Base-by-base conservation (phyloP, 2,888 invertebrate species). In the Spisula subtruncata region DNA sequence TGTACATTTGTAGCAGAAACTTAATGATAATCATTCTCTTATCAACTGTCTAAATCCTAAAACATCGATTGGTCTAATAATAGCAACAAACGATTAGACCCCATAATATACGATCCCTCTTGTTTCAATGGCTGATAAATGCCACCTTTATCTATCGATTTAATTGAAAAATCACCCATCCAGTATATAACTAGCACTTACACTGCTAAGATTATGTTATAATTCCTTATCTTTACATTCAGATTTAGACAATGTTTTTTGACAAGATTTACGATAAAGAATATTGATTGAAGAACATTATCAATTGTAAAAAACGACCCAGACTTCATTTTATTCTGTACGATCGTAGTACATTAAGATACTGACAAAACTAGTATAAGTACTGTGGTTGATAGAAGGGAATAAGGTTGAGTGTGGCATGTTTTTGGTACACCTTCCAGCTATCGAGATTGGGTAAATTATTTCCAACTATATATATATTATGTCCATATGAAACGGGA, bases 61-160 rank as follows among this genome's bases (percentile, higher is more conserved):
- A 41, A 41, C 2, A 8, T 2, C 41, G 41, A 41, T 41, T 41
- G 41, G 8, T 41, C 41, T 41, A 41, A 41, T 41, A 41, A 5
- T 41, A 8, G 41, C 41, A 41, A 51, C 5, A 51, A 51, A 25
- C 14, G 60, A 60, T 60, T n/a, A 60, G 60, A 60, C 14, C n/a
- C n/a, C 20, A 60, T 25, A 25, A 60, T 60, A 18, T 60, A 60
- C 60, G n/a, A 60, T 5, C 60, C 6, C n/a, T 60, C 60, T 14
- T 75, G 16, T 32, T 75, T 75, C 18, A 75, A 75, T 14, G 75
- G 2, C 41, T 5, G 41, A 75, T 75, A 16, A 75, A 14, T 18
- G 14, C 60, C n/a, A 60, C 60, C 2, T 60, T 60, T 75, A 75
- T 32, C 75, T 75, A 75, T 75, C 25, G 75, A 75, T 75, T 75